Percentiles rank a stretch among this genome's conserved stretches.
Evolutionary conservation across 2,797 vertebrate species (phyloP).

Genomic region (Syngnathus acus): DNA sequence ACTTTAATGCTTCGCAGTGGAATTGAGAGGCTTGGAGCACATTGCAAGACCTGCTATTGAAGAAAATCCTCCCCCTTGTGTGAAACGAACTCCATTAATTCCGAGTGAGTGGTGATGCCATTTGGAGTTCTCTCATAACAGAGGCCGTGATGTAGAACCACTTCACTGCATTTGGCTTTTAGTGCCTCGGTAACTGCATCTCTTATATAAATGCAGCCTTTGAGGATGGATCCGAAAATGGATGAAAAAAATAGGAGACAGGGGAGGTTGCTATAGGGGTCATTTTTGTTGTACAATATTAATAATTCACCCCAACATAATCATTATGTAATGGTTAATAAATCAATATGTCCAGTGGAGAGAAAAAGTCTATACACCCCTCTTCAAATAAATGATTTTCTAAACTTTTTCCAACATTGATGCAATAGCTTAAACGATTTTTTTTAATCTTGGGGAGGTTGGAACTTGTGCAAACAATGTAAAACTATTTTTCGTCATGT

Average conservation of each 20-base stretch:
- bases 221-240: slow-evolving; percentile 14
- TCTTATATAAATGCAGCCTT: slow-evolving; percentile 44
- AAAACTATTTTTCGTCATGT: too few relatives aligned
- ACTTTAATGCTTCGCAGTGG: neutral
- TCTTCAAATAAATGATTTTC: neutral
- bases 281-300: neutral
- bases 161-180: slow-evolving; percentile 44
- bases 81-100: slow-evolving; percentile 27
- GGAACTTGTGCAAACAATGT: too few relatives aligned
- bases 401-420: too few relatives aligned
- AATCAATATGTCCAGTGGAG: neutral
- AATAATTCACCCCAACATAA: neutral
- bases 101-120: slow-evolving; percentile 22
- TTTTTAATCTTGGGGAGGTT: too few relatives aligned
- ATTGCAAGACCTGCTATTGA: slow-evolving; percentile 5
- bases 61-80: slow-evolving; percentile 19
- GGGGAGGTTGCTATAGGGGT: slow-evolving; percentile 23
- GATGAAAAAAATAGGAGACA: slow-evolving; percentile 17
- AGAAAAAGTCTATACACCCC: neutral
- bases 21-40: neutral
- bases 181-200: slow-evolving; percentile 28
- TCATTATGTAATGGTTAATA: neutral
- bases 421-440: too few relatives aligned
- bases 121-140: slow-evolving; percentile 32
- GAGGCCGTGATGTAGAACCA: slow-evolving; percentile 27